Base-by-base conservation (phyloP, 2,888 invertebrate genomes). In the Encarsia formosa region DNA sequence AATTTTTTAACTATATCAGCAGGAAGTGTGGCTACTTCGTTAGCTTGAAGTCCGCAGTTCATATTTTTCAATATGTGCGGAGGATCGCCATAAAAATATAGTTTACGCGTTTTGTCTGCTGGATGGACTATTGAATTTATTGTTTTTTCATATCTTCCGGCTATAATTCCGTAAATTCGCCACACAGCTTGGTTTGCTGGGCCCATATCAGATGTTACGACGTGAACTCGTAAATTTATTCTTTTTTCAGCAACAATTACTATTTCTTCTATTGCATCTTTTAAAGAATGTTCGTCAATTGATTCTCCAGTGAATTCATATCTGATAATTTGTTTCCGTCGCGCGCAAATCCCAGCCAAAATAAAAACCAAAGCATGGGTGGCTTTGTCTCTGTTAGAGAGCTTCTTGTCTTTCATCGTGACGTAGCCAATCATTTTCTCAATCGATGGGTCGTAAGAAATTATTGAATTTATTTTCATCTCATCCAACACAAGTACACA, bases 221-320 rank as follows among this genome's bases (percentile, higher is more conserved):
- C 26, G 29, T 54, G 49, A 9, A 56, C 51, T 18, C 15, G 15
- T 26, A 54, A n/a, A 9, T 49, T 49, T 9, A 56, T 52, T 4
- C 8, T 34, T n/a, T n/a, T n/a, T 42, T 56, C 56, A 6, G 41
- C 45, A 45, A 59, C 51, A 40, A 46, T 8, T 24, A 64, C 48
- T 19, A 62, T 59, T 40, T 61, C 18, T 13, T 15, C 20, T 11
- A 62, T 50, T 13, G 64, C 59, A 13, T 43, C 16, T 48, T 57
- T 51, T 20, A 62, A 59, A 2, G 55, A 22, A 2, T 43, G 29
- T 18, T 63, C 64, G 35, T 60, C 48, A 15, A 63, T 54, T n/a
- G 59, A 60, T 23, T 60, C 50, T 3, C 56, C 49, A 38, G 65
- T 63, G 47, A 61, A 65, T 44, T 32, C 22, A 40, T 22, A 47